phyloP scores from a whole-genome alignment of 2,113 vertebrate species.

The Climacteris rufus region DNA sequence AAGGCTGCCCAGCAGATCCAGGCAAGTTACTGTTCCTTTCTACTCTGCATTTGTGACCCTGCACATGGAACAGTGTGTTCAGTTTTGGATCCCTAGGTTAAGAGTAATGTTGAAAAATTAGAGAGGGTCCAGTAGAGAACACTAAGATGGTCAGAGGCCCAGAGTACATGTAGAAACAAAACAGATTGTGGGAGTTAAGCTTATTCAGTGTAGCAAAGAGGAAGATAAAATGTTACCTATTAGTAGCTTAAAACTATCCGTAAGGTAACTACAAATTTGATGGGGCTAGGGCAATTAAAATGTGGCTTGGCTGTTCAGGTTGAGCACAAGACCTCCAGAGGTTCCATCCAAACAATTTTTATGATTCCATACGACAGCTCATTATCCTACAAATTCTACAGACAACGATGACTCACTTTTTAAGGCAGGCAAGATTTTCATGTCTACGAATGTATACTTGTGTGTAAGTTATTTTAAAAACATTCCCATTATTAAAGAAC shows the following conservation, averaged over 20 bases:
- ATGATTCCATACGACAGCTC: neutral
- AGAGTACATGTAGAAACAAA: neutral
- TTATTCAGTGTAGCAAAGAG: neutral
- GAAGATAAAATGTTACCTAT: neutral
- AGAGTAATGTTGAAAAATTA: neutral
- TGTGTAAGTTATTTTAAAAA: neutral
- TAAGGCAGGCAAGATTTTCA: neutral
- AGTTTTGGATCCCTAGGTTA: neutral
- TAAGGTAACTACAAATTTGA: neutral
- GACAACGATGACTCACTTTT: neutral
- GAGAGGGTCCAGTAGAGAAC: neutral
- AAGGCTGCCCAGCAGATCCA: neutral
- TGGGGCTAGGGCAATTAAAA: neutral
- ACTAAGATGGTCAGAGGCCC: neutral
- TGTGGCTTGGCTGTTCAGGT: neutral
- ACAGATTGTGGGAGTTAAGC: rapidly evolving
- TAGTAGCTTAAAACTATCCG: neutral
- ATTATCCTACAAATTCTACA: neutral
- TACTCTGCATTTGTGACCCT: neutral
- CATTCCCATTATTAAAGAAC: neutral
- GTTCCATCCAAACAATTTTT: neutral
- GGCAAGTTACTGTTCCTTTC: neutral
- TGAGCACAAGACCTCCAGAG: neutral
- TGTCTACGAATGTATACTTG: neutral
- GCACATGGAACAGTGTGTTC: neutral